Evolutionary conservation across 2,797 vertebrate species (phyloP).

Genomic region (Crax fasciolata): DNA sequence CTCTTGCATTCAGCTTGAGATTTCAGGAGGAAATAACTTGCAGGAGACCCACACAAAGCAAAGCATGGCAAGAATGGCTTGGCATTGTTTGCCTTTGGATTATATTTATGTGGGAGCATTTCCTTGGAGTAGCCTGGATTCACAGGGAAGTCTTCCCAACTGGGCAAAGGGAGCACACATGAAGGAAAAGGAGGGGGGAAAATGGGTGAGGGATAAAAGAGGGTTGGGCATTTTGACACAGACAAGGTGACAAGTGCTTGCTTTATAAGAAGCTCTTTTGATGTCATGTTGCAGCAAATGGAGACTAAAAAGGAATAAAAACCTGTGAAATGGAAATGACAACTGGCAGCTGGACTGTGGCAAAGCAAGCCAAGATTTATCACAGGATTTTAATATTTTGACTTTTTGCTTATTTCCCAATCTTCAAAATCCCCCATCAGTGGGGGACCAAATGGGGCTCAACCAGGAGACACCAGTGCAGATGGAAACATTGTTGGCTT

Average conservation of each 20-base stretch:
- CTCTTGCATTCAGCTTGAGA: neutral
- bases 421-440: slow-evolving; percentile 3
- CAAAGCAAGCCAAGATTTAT: slow-evolving; percentile 13
- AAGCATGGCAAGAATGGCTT: neutral
- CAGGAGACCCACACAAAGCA: neutral
- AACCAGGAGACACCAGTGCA: neutral
- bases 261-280: neutral
- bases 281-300: neutral
- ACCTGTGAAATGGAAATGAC: neutral
- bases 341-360: neutral
- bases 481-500: neutral
- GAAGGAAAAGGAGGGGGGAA: neutral
- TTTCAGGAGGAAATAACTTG: neutral
- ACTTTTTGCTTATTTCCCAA: slow-evolving; percentile 20
- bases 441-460: neutral
- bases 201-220: neutral
- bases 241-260: neutral
- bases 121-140: neutral
- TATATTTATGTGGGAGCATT: neutral
- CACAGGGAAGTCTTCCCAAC: neutral
- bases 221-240: neutral
- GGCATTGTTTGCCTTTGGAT: neutral
- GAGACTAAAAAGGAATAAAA: neutral
- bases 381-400: neutral
- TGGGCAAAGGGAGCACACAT: neutral